Conservation (phyloP, 2,888 invertebrate species). For the Patella caerulea region DNA sequence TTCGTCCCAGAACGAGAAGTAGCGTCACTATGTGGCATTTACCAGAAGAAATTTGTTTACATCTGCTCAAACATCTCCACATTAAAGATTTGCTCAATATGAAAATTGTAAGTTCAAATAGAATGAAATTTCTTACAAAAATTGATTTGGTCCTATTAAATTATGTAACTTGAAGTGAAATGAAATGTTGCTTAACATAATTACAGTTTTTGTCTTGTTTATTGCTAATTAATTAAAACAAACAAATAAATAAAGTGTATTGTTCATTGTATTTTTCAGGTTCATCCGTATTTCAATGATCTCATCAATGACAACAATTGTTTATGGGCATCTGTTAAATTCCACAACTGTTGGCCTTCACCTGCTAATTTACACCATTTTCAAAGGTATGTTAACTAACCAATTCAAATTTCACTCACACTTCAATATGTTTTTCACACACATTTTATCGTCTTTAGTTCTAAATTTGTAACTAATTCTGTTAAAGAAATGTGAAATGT, state of each 20-base stretch:
- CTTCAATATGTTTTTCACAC: background rate
- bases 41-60: conserved; percentile 63
- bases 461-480: background rate
- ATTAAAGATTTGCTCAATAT: conserved; percentile 64
- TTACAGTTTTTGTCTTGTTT: background rate
- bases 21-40: conserved; percentile 62
- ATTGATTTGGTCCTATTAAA: background rate
- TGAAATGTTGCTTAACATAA: no score
- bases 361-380: conserved; percentile 58
- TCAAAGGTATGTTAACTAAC: conserved; percentile 52
- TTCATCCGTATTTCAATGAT: conserved; percentile 60
- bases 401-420: background rate
- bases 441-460: background rate
- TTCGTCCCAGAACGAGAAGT: conserved; percentile 49
- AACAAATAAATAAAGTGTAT: background rate
- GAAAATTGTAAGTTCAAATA: conserved; percentile 49
- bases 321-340: conserved; percentile 60
- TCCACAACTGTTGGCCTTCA: conserved; percentile 65
- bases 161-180: no score
- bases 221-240: background rate
- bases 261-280: conserved; percentile 46
- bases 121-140: background rate
- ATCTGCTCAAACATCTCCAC: conserved; percentile 60
- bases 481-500: no score
- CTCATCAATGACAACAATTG: conserved; percentile 55